Evolutionary conservation across 2,113 vertebrate genomes (phyloP).

Genomic region (Mungos mungo): DNA sequence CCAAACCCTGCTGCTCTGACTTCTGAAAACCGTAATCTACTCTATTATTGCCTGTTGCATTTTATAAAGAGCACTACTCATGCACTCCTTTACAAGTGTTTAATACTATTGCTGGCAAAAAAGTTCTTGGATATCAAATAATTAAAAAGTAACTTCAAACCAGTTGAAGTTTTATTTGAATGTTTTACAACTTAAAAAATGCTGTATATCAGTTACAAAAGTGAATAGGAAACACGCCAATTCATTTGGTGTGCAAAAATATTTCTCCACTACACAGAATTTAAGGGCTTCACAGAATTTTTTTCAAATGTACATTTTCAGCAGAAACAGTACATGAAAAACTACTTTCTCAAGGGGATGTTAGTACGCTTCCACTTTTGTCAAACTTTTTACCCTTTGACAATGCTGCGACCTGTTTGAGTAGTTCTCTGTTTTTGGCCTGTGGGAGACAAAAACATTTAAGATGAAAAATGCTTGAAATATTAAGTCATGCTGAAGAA

Average conservation of each 20-base stretch:
- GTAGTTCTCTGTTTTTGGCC: conserved; percentile 97
- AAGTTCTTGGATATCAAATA: conserved; percentile 84
- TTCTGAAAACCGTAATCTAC: conserved; percentile 70
- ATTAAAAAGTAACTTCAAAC: conserved; percentile 87
- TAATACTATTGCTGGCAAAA: conserved; percentile 87
- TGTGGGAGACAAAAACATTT: conserved; percentile 82
- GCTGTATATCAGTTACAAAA: conserved; percentile 86
- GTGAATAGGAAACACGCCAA: conserved; percentile 86
- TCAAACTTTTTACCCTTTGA: conserved; percentile 99
- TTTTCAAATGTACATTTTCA: conserved; percentile 79
- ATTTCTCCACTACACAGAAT: conserved; percentile 83
- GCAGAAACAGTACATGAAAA: conserved; percentile 72
- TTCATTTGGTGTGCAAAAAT: conserved; percentile 85
- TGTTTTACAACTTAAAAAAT: conserved; percentile 85
- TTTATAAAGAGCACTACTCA: conserved; percentile 78
- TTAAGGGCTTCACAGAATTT: conserved; percentile 91
- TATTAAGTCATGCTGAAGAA: conserved; percentile 22
- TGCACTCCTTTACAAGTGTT: conserved; percentile 76
- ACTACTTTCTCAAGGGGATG: conserved; percentile 91
- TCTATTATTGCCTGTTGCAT: conserved; percentile 86
- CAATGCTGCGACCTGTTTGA: conserved; percentile 98
- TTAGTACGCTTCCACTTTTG: conserved; percentile 93
- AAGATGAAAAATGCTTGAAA: conserved; percentile 62
- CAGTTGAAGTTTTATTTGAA: conserved; percentile 88
- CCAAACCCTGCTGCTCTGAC: conserved; percentile 69